Conservation (phyloP, 2,797 vertebrate species). For the Darevskia nairensis region DNA sequence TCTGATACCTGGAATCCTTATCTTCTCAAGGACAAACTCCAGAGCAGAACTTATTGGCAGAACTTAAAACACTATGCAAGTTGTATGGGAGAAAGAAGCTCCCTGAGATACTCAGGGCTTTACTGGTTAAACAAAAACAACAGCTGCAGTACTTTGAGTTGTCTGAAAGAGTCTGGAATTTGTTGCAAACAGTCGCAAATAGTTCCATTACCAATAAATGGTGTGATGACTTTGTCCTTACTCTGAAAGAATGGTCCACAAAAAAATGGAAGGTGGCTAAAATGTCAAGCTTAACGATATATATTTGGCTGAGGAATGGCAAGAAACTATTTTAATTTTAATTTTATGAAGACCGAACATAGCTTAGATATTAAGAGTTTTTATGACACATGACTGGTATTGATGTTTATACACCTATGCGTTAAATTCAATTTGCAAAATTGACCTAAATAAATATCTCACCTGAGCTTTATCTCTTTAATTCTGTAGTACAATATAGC, state of each 20-base stretch:
- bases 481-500: not conserved
- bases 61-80: not conserved
- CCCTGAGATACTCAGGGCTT: not conserved
- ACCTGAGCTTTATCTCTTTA: not conserved
- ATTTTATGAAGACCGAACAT: not conserved
- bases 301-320: not conserved
- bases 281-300: not conserved
- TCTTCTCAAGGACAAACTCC: too few relatives aligned
- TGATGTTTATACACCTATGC: too few relatives aligned
- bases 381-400: too few relatives aligned
- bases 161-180: not conserved
- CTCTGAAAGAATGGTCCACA: not conserved
- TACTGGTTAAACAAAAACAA: not conserved
- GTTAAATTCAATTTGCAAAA: not conserved
- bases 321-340: not conserved
- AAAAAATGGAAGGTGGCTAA: not conserved
- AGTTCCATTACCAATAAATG: not conserved
- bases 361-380: not conserved
- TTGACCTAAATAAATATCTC: not conserved
- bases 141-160: not conserved
- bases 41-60: not conserved
- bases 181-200: too few relatives aligned
- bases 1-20: too few relatives aligned
- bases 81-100: not conserved
- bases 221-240: not conserved